A percentile compares a stretch with the other conserved stretches of the same genome.
Conservation (phyloP, 2,888 invertebrate species). For the Leucophenga montana region DNA sequence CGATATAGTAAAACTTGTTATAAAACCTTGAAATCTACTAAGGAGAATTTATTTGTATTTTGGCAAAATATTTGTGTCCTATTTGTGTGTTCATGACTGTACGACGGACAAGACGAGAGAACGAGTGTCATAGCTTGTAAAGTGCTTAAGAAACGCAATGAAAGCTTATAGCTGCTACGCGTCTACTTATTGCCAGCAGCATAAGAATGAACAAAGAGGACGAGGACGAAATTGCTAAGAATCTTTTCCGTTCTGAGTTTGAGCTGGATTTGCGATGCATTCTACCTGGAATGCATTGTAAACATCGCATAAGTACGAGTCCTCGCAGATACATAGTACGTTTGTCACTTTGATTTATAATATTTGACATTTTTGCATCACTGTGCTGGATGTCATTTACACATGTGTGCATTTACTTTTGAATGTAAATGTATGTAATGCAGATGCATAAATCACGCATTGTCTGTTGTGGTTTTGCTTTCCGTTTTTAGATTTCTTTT, state of each 20-base stretch:
- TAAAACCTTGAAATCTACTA: too few relatives aligned
- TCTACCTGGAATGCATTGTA: not conserved
- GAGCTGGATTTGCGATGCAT: not conserved
- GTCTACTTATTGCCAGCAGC: too few relatives aligned
- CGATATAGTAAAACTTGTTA: too few relatives aligned
- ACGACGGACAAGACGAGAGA: not conserved
- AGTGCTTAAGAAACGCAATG: slow-evolving; percentile 50
- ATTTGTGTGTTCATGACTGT: too few relatives aligned
- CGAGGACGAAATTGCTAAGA: not conserved
- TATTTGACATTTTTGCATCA: slow-evolving; percentile 50
- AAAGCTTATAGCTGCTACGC: slow-evolving; percentile 40
- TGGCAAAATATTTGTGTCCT: too few relatives aligned
- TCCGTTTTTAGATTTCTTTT: slow-evolving; percentile 10
- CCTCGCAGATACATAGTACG: slow-evolving; percentile 43
- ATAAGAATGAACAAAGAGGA: not conserved
- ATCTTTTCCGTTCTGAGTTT: not conserved
- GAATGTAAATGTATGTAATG: not conserved
- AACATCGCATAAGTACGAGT: not conserved
- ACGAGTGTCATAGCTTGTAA: slow-evolving; percentile 37
- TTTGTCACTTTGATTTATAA: slow-evolving; percentile 55
- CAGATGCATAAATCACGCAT: slow-evolving; percentile 15
- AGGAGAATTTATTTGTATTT: too few relatives aligned
- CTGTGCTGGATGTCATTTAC: not conserved
- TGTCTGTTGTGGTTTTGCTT: slow-evolving; percentile 6
- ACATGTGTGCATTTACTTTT: not conserved